Base-by-base conservation (phyloP, 64 coral and sea anemone genomes). In the Trachythela sp. region DNA sequence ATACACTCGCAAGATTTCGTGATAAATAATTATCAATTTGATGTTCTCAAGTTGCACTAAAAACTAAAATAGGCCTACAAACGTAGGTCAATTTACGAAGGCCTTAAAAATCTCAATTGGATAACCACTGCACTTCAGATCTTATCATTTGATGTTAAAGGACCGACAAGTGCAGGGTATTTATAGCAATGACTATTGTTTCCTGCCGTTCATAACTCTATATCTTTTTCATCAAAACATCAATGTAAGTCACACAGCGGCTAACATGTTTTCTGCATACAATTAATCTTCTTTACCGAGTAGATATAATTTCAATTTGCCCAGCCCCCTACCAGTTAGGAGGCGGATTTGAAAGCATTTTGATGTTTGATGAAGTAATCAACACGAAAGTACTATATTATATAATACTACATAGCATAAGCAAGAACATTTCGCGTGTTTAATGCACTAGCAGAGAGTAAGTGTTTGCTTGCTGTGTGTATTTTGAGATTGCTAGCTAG, bases 241-340 rank as follows among this genome's bases (percentile, higher is more conserved):
- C 32, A 80, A 80, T 6, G 27, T 80, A 39, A 39, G 4, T 6
- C 13, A 0, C 75, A 80, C 71, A 37, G 33, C 75, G 33, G 75
- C 75, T 80, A 15, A 37, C 75, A 80, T 80, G 4, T 80, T 80
- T 35, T 34, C 26, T 37, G 37, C 75, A 80, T 80, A 80, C 31
- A 80, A 80, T 80, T 80, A 80, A 80, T 80, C 75, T 80, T 35
- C 37, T 80, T 80, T 80, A 36, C 75, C 31, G 75, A 29, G 75
- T 35, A 29, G 75, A 80, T 80, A 80, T n/a, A 80, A 80, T 80
- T 80, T 80, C 35, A 80, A 80, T 80, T 80, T 80, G 75, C 35
- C 27, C 27, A 29, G 75, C 75, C 75, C 35, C 75, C 75, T 80
- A 80, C 75, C 20, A 80, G 26, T 80, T 39, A 80, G 75, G 27